These are phyloP conservation scores for Xylocopa sonorina DNA, from an alignment of 1,140 invertebrate genomes.

Conservation along the genomic window DNA sequence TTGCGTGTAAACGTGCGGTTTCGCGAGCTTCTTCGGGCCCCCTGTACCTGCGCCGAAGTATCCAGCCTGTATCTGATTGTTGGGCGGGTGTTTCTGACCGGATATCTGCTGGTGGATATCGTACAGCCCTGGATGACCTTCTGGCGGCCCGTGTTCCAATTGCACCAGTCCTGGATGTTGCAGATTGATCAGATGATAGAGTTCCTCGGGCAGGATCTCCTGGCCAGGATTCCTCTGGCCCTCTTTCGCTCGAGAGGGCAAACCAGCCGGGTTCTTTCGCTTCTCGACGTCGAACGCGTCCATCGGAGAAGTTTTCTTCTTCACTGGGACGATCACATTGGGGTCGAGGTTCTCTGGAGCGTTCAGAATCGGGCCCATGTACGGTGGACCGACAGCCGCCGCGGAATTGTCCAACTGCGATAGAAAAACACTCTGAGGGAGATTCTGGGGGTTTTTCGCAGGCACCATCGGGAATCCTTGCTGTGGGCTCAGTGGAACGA, in stretches of 20 bases:
- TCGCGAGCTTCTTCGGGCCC: slow-evolving; percentile 69
- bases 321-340: slow-evolving; percentile 67
- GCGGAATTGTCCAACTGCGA: slow-evolving; percentile 65
- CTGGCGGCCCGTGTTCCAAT: slow-evolving; percentile 67
- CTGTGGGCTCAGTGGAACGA: slow-evolving; percentile 68
- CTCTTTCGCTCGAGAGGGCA: slow-evolving; percentile 57
- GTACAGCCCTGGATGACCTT: slow-evolving; percentile 71
- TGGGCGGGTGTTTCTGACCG: slow-evolving; percentile 60
- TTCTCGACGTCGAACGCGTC: slow-evolving; percentile 67
- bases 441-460: slow-evolving; percentile 62
- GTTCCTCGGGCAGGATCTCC: slow-evolving; percentile 71
- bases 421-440: slow-evolving; percentile 65
- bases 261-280: slow-evolving; percentile 42
- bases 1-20: slow-evolving; percentile 75
- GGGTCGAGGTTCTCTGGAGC: slow-evolving; percentile 61
- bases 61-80: slow-evolving; percentile 61
- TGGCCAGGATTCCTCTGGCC: slow-evolving; percentile 61
- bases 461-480: slow-evolving; percentile 65
- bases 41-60: slow-evolving; percentile 64
- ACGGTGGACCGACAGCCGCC: slow-evolving; percentile 68
- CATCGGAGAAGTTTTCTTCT: slow-evolving; percentile 66
- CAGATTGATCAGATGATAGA: slow-evolving; percentile 75
- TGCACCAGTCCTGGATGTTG: slow-evolving; percentile 76
- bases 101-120: slow-evolving; percentile 75
- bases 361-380: slow-evolving; percentile 58